Evolutionary conservation across 2,888 invertebrate species (phyloP), one percentile per base, ranked within the genome.

Genomic region (Trichacis sp.): DNA sequence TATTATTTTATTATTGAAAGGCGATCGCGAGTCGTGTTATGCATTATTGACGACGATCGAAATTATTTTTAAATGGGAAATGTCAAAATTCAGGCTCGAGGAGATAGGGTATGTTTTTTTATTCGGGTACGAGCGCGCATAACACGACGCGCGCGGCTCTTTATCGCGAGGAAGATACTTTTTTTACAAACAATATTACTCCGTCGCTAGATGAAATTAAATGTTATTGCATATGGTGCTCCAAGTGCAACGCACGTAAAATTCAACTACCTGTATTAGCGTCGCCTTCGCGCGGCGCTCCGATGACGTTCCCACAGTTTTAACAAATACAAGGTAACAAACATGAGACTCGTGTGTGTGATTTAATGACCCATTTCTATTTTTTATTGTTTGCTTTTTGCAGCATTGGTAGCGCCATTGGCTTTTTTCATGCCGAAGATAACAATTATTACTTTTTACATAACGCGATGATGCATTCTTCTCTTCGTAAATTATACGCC

Each of bases 191-290:
- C 58, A 67, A 69, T 70, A 70, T 66, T 68, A 60, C 64, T 64
- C 61, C 64, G 58, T 64, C 58, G 58, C 61, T 68, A 59, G 62
- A 62, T 24, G 64, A 68, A 68, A 68, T 68, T 64, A 68, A 68
- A 64, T 68, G 68, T 70, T 66, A 56, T 52, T 50, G 64, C 50
- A 62, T 14, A 58, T 74, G 76, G 76, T 79, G 78, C 79, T 79
- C 77, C 76, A 75, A 74, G 80, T 81, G 80, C 81, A 74, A 79
- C 73, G 81, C 80, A 80, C 81, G 64, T 74, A 76, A 78, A 73
- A 76, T 71, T 68, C 63, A 70, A 67, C 67, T 71, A 63, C 65
- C 64, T 65, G 65, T 67, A 69, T 65, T 69, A 70, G 52, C 69
- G 69, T 72, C 69, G 60, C 63, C 61, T 57, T 64, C 53, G 60